phyloP scores from a whole-genome alignment of 2,113 vertebrate genomes.

The Phalacrocorax brasilianus region DNA sequence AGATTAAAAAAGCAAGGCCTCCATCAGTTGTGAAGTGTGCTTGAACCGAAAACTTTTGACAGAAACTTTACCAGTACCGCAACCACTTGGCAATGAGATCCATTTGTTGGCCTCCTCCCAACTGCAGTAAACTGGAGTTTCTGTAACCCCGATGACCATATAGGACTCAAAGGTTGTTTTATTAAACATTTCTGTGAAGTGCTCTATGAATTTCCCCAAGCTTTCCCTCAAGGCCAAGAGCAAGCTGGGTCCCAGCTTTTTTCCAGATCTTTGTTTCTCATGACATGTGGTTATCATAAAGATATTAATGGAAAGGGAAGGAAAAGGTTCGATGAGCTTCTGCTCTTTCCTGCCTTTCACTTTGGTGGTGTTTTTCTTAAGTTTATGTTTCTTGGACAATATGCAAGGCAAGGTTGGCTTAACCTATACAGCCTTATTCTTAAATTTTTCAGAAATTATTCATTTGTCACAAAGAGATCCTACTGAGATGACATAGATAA shows the following conservation, averaged over 20 bases:
- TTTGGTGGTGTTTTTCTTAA: neutral
- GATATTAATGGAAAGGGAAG: neutral
- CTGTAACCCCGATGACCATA: neutral
- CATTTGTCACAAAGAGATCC: neutral
- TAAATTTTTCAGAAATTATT: neutral
- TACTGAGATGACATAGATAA: neutral
- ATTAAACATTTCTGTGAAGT: neutral
- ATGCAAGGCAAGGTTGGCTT: neutral
- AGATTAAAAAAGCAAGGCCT: conserved; percentile 15
- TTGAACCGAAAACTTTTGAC: conserved; percentile 2
- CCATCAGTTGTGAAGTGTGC: neutral
- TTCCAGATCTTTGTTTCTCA: neutral
- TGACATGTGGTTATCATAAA: conserved; percentile 6
- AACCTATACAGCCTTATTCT: neutral
- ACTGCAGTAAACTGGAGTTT: neutral
- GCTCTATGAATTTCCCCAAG: neutral
- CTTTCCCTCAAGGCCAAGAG: neutral
- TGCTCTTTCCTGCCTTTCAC: neutral
- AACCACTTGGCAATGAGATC: neutral
- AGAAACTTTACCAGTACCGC: neutral
- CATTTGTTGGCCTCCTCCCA: neutral
- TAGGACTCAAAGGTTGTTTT: neutral
- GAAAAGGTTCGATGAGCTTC: neutral
- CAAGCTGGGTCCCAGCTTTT: neutral
- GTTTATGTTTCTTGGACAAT: neutral